Percentiles rank a stretch among this genome's conserved stretches.
phyloP scores from a whole-genome alignment of 2,113 vertebrate genomes.

The Alligator sinensis region DNA sequence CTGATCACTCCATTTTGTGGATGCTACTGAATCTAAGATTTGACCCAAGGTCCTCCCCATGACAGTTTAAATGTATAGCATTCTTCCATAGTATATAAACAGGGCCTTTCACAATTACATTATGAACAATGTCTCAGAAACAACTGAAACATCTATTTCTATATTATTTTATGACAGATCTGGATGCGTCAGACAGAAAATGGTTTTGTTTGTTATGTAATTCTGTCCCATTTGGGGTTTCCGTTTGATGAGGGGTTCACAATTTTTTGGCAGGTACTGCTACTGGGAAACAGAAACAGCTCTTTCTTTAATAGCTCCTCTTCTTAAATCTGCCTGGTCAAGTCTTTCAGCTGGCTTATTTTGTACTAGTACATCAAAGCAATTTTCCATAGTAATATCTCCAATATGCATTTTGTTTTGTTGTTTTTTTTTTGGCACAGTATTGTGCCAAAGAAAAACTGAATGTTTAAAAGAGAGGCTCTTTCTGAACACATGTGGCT shows the following conservation, averaged over 20 bases:
- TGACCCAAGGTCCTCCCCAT: neutral
- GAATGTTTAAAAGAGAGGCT: constrained; percentile 55
- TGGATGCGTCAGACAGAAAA: neutral
- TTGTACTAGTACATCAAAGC: constrained; percentile 56
- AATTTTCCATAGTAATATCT: constrained; percentile 28
- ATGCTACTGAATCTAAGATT: neutral
- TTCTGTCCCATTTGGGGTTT: constrained; percentile 38
- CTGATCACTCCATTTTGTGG: neutral
- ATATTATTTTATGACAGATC: neutral
- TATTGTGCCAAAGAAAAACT: constrained; percentile 48
- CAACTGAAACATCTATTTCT: neutral
- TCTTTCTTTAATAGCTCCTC: constrained; percentile 60
- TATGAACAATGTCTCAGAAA: neutral
- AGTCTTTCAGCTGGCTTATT: constrained; percentile 51
- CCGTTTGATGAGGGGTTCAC: constrained; percentile 1
- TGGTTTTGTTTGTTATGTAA: constrained; percentile 19
- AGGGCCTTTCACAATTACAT: too few species aligned
- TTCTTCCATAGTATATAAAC: neutral
- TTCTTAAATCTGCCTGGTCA: constrained; percentile 52
- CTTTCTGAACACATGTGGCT: constrained; percentile 33
- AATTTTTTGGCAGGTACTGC: constrained; percentile 36
- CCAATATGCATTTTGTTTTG: constrained; percentile 17
- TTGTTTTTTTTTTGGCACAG: neutral
- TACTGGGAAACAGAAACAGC: neutral
- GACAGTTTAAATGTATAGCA: neutral